Evolutionary conservation across 2,797 vertebrate genomes (phyloP), one percentile per base, ranked within the genome.

Genomic region (Acrossocheilus fasciatus): DNA sequence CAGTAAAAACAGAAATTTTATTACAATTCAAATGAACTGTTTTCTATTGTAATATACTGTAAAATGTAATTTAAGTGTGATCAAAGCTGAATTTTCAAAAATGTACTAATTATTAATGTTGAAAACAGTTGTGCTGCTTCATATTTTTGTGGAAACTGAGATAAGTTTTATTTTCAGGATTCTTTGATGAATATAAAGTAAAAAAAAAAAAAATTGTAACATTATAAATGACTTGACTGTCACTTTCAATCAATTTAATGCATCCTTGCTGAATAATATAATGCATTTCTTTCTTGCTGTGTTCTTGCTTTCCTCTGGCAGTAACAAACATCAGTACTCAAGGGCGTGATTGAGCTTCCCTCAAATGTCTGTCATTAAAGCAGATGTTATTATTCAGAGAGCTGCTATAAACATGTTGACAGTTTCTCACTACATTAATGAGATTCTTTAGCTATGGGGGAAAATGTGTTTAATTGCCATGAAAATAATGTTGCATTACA

Each of bases 361-460:
- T 41, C 18, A 68, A 68, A 64, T 64, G 59, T 64, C 62, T 69
- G 66, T 36, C 26, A 64, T 64, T 64, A 64, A 64, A 64, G 26
- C 26, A 68, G 66, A 68, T 20, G 69, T 39, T n/a, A 70, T 72
- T 43, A 72, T 72, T 43, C 36, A 79, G 23, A 62, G 36, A 78
- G 12, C 23, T 17, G 34, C 36, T 62, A 36, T n/a, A 26, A 26
- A 78, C 54, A 78, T 15, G 52, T 15, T 26, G 41, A 45, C 72
- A 50, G 26, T 78, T 78, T 59, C 36, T 59, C 52, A 59, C 36
- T 17, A 15, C 52, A 59, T 12, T 59, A 43, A 78, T 59, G 12
- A 26, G 39, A 79, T 26, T 43, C 14, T 6, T 43, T 43, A 62
- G 39, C 36, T 17, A 43, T n/a, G 18, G 34, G 34, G 30, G 34